Percentiles rank a stretch among this genome's conserved stretches.
Evolutionary conservation across 1,140 invertebrate species (phyloP).

Genomic region (Neodiprion virginianus): DNA sequence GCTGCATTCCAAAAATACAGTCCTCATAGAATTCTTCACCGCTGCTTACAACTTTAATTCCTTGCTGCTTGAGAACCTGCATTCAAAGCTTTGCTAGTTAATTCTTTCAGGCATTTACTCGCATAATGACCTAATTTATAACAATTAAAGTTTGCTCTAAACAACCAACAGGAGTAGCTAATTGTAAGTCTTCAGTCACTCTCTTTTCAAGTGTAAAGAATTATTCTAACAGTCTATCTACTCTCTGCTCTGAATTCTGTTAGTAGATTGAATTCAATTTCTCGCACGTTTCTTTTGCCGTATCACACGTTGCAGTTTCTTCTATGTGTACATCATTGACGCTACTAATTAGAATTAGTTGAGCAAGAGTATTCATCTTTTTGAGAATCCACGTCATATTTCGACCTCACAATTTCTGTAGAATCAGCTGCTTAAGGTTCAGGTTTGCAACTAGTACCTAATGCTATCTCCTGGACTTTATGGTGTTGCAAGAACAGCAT

Average conservation of each 20-base stretch:
- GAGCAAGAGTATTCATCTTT: constrained; percentile 17
- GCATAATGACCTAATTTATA: constrained; percentile 12
- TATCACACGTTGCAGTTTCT: constrained; percentile 21
- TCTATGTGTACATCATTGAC: constrained; percentile 24
- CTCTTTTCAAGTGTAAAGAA: constrained; percentile 39
- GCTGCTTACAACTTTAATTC: constrained; percentile 15
- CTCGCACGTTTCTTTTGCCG: constrained; percentile 35
- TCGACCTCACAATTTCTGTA: neutral
- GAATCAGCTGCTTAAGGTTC: neutral
- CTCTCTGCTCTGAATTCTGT: constrained; percentile 36
- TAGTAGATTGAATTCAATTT: constrained; percentile 36
- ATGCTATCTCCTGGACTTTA: neutral
- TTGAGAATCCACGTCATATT: neutral
- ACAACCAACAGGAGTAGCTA: constrained; percentile 34
- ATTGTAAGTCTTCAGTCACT: constrained; percentile 21
- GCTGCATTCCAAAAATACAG: constrained; percentile 30
- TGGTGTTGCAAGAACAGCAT: neutral
- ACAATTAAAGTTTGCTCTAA: constrained; percentile 29
- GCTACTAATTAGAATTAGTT: constrained; percentile 21
- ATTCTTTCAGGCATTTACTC: neutral
- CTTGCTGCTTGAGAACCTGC: constrained; percentile 21
- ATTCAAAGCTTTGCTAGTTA: neutral
- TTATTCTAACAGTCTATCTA: constrained; percentile 37
- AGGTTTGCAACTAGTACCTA: neutral
- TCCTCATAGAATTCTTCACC: constrained; percentile 31